These are phyloP conservation scores for Drosophila guanche DNA, from an alignment of 1,140 invertebrate species.

Conservation along the genomic window DNA sequence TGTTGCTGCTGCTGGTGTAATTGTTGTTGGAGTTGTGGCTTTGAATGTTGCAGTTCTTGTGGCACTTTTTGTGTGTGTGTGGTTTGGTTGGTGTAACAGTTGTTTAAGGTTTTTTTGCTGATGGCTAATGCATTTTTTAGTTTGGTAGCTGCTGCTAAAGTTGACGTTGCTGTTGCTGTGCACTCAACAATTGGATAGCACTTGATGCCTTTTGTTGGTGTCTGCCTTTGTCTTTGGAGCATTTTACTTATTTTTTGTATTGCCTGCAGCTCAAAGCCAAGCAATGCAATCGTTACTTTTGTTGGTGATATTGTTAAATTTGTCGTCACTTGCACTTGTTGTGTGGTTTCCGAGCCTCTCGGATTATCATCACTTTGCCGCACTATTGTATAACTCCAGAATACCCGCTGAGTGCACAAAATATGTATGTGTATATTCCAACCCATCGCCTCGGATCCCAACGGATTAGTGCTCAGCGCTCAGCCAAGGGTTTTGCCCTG, in stretches of 20 bases:
- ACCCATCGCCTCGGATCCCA: constrained; percentile 3
- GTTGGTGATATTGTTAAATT: constrained; percentile 3
- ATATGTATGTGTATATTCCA: constrained; percentile 9
- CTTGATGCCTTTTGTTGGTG: constrained; percentile 62
- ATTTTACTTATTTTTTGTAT: constrained; percentile 11
- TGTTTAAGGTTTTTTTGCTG: constrained; percentile 33
- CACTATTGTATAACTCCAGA: constrained; percentile 60
- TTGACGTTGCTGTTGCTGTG: constrained; percentile 10
- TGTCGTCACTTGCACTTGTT: constrained; percentile 74
- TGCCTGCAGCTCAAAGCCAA: constrained; percentile 10
- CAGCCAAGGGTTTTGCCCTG: constrained; percentile 18
- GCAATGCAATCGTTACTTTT: constrained; percentile 29
- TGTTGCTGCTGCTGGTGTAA: constrained; percentile 37
- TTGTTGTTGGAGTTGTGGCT: constrained; percentile 11
- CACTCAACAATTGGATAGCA: constrained; percentile 69
- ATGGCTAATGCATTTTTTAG: background rate
- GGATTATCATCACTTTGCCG: constrained; percentile 5
- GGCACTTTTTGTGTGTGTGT: background rate
- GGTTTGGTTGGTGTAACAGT: constrained; percentile 67
- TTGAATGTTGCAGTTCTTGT: no score
- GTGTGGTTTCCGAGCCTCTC: background rate
- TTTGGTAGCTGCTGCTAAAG: background rate
- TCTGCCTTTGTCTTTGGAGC: constrained; percentile 25
- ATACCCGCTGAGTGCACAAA: constrained; percentile 21
- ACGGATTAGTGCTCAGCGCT: background rate